Evolutionary conservation across 2,113 vertebrate genomes (phyloP).

Genomic region (Isurus oxyrinchus): DNA sequence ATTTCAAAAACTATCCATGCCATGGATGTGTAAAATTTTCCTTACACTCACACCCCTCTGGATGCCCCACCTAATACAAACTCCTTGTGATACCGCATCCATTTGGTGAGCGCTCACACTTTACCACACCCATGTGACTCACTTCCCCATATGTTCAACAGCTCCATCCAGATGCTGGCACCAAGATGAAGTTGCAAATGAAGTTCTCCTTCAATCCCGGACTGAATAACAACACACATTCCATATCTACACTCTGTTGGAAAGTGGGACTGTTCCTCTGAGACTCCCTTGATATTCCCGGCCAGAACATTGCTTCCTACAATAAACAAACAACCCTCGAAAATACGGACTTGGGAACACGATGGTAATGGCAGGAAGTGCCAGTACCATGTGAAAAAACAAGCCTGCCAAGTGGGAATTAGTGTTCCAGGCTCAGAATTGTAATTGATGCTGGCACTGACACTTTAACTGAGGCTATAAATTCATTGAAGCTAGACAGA

Average conservation of each 20-base stretch:
- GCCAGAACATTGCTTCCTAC: slow-evolving; percentile 1
- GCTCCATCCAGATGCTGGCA: not conserved
- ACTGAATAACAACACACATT: not conserved
- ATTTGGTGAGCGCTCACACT: not conserved
- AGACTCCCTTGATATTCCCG: not conserved
- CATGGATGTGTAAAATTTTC: not conserved
- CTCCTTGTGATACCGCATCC: not conserved
- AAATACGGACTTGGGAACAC: not conserved
- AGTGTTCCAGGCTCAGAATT: not conserved
- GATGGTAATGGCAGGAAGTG: not conserved
- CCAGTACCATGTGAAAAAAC: not conserved
- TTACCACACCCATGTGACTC: not conserved
- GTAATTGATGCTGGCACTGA: not conserved
- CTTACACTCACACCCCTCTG: not conserved
- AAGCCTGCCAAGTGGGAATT: not conserved
- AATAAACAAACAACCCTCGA: not conserved
- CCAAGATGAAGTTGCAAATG: not conserved
- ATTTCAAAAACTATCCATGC: not conserved
- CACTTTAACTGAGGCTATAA: not conserved
- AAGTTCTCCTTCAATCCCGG: not conserved
- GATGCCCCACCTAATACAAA: not conserved
- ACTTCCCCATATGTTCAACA: not conserved
- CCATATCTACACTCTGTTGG: not conserved
- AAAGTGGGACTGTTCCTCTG: not conserved
- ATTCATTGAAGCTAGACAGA: not conserved